A percentile compares a stretch with the other conserved stretches of the same genome.
Conservation (phyloP, 2,797 vertebrate genomes). For the Huso huso region DNA sequence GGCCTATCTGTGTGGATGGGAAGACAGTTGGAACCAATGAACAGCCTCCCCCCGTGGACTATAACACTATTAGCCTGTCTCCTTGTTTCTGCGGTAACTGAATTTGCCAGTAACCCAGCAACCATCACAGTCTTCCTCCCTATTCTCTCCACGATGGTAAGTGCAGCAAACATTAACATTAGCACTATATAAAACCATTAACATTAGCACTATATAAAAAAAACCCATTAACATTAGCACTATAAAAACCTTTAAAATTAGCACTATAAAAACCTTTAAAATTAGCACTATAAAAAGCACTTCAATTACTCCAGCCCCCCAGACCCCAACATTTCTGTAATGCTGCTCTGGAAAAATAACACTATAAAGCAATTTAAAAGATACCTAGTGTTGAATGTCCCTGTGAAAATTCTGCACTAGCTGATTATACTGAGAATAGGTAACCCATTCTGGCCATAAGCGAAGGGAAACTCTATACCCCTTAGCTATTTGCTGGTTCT, state of each 20-base stretch:
- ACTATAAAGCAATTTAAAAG: too few species aligned
- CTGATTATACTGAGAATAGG: too few species aligned
- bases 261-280: too few species aligned
- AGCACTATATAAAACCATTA: neutral
- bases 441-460: too few species aligned
- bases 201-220: too few species aligned
- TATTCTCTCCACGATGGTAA: slow-evolving; percentile 89
- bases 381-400: too few species aligned
- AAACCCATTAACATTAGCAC: too few species aligned
- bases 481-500: too few species aligned
- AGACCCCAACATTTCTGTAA: neutral
- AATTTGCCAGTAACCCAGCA: slow-evolving; percentile 95
- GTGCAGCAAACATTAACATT: slow-evolving; percentile 17
- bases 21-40: slow-evolving; percentile 87
- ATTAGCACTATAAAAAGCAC: too few species aligned
- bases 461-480: too few species aligned
- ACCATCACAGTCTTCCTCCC: slow-evolving; percentile 96
- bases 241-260: too few species aligned
- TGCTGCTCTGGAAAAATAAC: neutral
- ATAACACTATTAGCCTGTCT: slow-evolving; percentile 87
- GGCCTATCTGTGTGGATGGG: slow-evolving; percentile 94
- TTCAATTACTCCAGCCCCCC: neutral
- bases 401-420: too few species aligned
- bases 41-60: slow-evolving; percentile 85
- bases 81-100: slow-evolving; percentile 86